A percentile compares a stretch with the other conserved stretches of the same genome.
Conservation (phyloP, 2,113 vertebrate genomes). For the Paracanthobrama guichenoti region DNA sequence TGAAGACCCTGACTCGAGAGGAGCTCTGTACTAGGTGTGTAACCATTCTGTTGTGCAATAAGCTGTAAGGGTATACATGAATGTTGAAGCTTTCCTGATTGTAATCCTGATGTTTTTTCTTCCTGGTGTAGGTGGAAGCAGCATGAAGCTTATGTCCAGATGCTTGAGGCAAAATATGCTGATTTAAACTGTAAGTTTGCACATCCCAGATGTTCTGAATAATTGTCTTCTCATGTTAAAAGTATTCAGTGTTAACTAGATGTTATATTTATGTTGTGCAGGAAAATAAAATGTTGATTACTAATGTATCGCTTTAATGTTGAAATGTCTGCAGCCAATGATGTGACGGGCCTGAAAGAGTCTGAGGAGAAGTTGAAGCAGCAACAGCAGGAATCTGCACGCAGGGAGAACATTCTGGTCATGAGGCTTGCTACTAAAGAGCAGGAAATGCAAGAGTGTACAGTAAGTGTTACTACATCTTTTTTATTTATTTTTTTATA, state of each 20-base stretch:
- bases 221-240: not conserved
- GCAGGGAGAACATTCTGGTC: slow-evolving; percentile 97
- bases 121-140: slow-evolving; percentile 89
- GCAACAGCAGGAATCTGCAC: slow-evolving; percentile 98
- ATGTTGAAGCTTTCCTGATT: slow-evolving; percentile 16
- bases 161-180: slow-evolving; percentile 96
- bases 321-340: slow-evolving; percentile 81
- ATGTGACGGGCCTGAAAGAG: slow-evolving; percentile 94
- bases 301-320: slow-evolving; percentile 4
- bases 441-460: slow-evolving; percentile 99
- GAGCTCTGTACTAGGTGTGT: slow-evolving; percentile 91
- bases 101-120: slow-evolving; percentile 45
- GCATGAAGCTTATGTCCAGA: slow-evolving; percentile 94
- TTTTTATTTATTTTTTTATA: not conserved
- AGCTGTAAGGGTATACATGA: not conserved
- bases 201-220: not conserved
- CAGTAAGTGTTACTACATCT: slow-evolving; percentile 79
- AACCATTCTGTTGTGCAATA: not conserved
- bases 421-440: slow-evolving; percentile 99
- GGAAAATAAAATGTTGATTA: not conserved
- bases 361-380: slow-evolving; percentile 99
- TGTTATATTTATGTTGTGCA: not conserved
- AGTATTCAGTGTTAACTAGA: not conserved
- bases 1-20: slow-evolving; percentile 95
- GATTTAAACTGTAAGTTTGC: slow-evolving; percentile 95